A percentile compares a stretch with the other conserved stretches of the same genome.
Conservation (phyloP, 2,797 vertebrate species). For the Phyllotis vaccarum region DNA sequence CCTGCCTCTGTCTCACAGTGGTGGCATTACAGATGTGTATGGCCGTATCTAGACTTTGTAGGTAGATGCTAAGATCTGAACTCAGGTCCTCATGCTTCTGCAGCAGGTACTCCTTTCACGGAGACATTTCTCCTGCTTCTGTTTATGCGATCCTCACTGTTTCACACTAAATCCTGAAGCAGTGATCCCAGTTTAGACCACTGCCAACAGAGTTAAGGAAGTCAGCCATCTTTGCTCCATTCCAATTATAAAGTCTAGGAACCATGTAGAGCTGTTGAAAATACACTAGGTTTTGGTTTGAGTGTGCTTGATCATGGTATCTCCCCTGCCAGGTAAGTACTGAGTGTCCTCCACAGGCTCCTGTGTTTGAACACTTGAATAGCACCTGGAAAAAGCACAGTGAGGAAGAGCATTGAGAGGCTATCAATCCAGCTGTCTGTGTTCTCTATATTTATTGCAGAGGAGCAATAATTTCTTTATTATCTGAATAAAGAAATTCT, state of each 20-base stretch:
- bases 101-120: neutral
- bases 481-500: neutral
- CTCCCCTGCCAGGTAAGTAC: too few species aligned
- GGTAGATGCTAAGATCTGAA: neutral
- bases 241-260: neutral
- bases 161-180: neutral
- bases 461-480: rapidly evolving
- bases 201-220: rapidly evolving
- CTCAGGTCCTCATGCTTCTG: too few species aligned
- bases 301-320: too few species aligned
- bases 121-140: neutral
- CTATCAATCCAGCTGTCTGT: too few species aligned
- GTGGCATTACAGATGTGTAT: neutral
- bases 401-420: neutral
- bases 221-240: neutral
- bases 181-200: too few species aligned
- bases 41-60: neutral
- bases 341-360: too few species aligned
- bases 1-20: neutral
- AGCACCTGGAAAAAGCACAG: neutral
- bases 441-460: neutral
- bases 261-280: rapidly evolving
- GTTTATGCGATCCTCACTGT: rapidly evolving
- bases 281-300: neutral
- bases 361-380: neutral